Percentiles rank a stretch among this genome's conserved stretches.
phyloP scores from a whole-genome alignment of 1,140 invertebrate species.

The Vollenhovia emeryi region DNA sequence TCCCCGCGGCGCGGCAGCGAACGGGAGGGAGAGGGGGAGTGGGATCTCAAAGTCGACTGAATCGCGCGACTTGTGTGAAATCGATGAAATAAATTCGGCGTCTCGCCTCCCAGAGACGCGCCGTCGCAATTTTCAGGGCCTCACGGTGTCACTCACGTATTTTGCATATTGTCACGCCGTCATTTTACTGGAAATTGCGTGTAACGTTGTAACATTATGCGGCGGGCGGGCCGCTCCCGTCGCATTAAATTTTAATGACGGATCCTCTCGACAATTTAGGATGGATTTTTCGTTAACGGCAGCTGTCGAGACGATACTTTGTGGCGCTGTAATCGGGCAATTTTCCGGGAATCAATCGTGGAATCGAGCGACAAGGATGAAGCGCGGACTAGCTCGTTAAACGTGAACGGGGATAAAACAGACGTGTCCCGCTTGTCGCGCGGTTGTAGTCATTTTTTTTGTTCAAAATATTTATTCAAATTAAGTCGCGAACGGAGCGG shows the following conservation, averaged over 20 bases:
- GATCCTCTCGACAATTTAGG: conserved; percentile 13
- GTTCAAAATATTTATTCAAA: conserved; percentile 7
- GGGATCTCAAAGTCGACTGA: conserved; percentile 3
- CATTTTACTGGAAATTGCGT: conserved; percentile 55
- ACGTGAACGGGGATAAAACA: background rate
- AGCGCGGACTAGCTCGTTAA: background rate
- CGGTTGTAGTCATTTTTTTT: background rate
- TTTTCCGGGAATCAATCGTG: conserved; percentile 30
- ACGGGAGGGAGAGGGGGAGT: background rate
- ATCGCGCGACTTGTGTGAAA: conserved; percentile 26
- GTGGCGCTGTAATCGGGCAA: background rate
- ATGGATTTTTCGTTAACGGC: conserved; percentile 22
- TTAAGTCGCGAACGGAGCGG: background rate
- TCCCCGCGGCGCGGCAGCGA: background rate
- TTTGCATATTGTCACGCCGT: conserved; percentile 33
- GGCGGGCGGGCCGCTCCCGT: background rate
- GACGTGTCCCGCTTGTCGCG: background rate
- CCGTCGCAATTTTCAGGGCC: conserved; percentile 25
- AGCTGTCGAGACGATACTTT: background rate
- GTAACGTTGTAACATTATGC: conserved; percentile 57
- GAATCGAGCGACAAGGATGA: background rate
- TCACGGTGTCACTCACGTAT: conserved; percentile 25
- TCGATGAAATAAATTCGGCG: conserved; percentile 45
- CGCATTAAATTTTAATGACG: conserved; percentile 44
- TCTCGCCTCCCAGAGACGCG: conserved; percentile 2